phyloP scores from a whole-genome alignment of 2,888 invertebrate species.

The Philaethria dido region DNA sequence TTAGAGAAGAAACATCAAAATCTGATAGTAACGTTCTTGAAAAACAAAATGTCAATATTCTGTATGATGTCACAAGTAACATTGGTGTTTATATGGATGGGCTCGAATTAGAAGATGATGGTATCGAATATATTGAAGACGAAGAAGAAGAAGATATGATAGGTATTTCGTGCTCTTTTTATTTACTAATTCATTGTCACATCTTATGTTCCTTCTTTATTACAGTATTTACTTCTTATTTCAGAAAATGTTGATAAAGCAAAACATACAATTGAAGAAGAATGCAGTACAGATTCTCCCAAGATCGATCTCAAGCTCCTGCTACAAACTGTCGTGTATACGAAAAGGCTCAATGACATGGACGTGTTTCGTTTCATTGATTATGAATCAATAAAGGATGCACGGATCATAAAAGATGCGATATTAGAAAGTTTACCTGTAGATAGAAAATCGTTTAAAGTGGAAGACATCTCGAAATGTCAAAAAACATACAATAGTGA shows the following conservation, averaged over 20 bases:
- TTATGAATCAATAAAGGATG: constrained; percentile 51
- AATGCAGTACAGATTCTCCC: constrained; percentile 36
- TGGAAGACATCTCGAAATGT: constrained; percentile 33
- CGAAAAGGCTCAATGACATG: constrained; percentile 68
- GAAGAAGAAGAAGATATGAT: constrained; percentile 37
- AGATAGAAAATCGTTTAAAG: constrained; percentile 45
- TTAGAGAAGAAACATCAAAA: neutral
- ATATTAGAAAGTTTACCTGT: constrained; percentile 62
- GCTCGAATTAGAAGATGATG: constrained; percentile 61
- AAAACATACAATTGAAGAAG: constrained; percentile 24
- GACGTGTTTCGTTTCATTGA: constrained; percentile 51
- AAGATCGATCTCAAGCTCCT: constrained; percentile 70
- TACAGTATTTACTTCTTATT: constrained; percentile 21
- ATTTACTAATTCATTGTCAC: too few relatives aligned
- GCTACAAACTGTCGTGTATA: constrained; percentile 65
- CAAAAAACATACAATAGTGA: constrained; percentile 4
- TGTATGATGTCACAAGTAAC: constrained; percentile 29
- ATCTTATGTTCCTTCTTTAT: too few relatives aligned
- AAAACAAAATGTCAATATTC: constrained; percentile 21
- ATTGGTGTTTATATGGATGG: constrained; percentile 52
- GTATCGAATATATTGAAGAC: constrained; percentile 48
- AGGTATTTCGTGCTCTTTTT: constrained; percentile 23
- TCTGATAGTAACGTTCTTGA: neutral
- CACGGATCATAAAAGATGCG: constrained; percentile 55
- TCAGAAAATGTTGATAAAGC: constrained; percentile 34